Base-by-base conservation (phyloP, 2,888 invertebrate species). In the Molorchus minor region DNA sequence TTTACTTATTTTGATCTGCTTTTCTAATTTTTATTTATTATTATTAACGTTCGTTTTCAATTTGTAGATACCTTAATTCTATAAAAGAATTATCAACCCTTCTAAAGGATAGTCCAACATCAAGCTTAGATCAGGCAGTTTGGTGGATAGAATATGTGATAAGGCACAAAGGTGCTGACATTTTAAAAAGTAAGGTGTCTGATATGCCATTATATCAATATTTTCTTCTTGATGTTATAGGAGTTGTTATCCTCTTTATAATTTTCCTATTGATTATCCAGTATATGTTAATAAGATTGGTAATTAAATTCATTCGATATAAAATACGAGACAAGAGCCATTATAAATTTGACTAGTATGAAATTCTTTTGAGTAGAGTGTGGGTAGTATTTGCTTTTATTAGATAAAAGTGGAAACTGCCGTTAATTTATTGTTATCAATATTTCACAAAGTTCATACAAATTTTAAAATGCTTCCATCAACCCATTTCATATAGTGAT, bases 71-170 rank as follows among this genome's bases (percentile, higher is more conserved):
- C 54, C 63, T 61, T 29, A 56, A 58, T 3, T 64, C 61, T n/a
- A 64, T 67, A 5, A 46, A 29, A 4, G 59, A 68, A 49, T 51
- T 72, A 12, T 44, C 63, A 7, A 16, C 21, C 19, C 21, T 69
- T 35, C 49, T 69, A 12, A 49, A 59, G 43, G 75, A 75, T 33
- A 58, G 66, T 30, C 72, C 75, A 5, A 60, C 66, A 57, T 57
- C 62, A 12, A 64, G 70, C 7, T 33, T 75, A 17, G 69, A 72
- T 20, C 59, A 68, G 43, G 72, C 73, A 4, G 56, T 72, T 7
- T 73, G 73, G 72, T 73, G 72, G 69, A 69, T 67, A 4, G 75
- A 75, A 62, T 75, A 70, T 52, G 66, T 71, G 3, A 60, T 75
- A 12, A 65, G 72, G 21, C 56, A 72, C 30, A 68, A 62, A 53